Conservation (phyloP, 2,888 invertebrate genomes). For the Agapostemon virescens region DNA sequence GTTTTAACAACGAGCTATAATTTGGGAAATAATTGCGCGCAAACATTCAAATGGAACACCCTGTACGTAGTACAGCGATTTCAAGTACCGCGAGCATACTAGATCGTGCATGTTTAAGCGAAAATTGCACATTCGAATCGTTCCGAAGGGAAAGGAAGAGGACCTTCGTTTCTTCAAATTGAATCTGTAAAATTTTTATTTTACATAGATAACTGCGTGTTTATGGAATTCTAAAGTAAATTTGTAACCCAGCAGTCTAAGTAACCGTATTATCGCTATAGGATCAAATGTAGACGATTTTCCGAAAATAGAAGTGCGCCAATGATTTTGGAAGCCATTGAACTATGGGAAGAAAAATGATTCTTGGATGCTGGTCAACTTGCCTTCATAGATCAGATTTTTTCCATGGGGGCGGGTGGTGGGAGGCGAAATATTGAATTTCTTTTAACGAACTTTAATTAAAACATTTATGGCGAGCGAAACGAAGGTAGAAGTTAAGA, state of each 20-base stretch:
- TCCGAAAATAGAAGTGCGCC: background rate
- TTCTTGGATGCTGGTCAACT: background rate
- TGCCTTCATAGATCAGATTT: background rate
- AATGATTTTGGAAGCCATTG: background rate
- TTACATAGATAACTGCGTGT: too few relatives aligned
- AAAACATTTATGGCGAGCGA: conserved; percentile 20
- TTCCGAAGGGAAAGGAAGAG: too few relatives aligned
- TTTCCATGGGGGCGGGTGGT: background rate
- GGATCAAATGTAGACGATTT: background rate
- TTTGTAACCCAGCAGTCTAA: background rate
- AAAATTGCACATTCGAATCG: too few relatives aligned
- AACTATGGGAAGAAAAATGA: background rate
- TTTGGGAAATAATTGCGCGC: too few relatives aligned
- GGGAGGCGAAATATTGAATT: conserved; percentile 11
- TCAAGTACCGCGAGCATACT: too few relatives aligned
- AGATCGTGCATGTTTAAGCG: too few relatives aligned
- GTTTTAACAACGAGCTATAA: too few relatives aligned
- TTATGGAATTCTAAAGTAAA: too few relatives aligned
- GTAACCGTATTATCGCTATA: background rate
- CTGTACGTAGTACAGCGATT: too few relatives aligned
- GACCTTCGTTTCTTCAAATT: too few relatives aligned
- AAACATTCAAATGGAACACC: too few relatives aligned
- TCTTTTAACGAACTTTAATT: conserved; percentile 40
- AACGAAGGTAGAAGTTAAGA: conserved; percentile 7
- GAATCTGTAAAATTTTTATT: too few relatives aligned